Conservation (phyloP, 2,797 vertebrate genomes). For the Vespertilio murinus region DNA sequence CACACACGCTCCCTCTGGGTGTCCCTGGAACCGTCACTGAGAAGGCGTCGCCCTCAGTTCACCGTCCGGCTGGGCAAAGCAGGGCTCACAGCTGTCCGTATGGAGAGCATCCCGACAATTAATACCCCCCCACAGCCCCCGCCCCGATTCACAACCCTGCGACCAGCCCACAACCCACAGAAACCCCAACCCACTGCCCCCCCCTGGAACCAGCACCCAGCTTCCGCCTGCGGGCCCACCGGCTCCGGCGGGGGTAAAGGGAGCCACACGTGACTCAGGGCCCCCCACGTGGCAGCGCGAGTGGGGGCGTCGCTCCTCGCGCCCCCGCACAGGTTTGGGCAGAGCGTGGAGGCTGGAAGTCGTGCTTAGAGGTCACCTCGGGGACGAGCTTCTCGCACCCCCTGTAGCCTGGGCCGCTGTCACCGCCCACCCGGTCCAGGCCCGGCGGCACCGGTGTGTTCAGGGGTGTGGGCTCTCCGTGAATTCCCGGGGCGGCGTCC, state of each 20-base stretch:
- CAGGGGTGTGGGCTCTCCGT: too few species aligned
- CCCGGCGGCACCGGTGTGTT: neutral
- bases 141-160: fast-evolving
- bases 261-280: neutral
- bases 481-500: too few species aligned
- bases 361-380: too few species aligned
- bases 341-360: neutral
- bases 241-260: fast-evolving
- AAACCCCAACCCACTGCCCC: fast-evolving
- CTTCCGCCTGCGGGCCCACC: neutral
- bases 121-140: neutral
- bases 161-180: neutral
- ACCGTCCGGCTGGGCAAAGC: too few species aligned
- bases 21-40: neutral
- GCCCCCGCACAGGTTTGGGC: fast-evolving
- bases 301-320: fast-evolving
- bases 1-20: too few species aligned
- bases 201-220: fast-evolving
- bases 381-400: neutral
- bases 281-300: fast-evolving
- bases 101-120: neutral
- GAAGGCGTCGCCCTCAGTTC: too few species aligned
- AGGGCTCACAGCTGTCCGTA: neutral
- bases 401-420: neutral
- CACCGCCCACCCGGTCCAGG: fast-evolving